Evolutionary conservation across 1,140 invertebrate species (phyloP), one percentile per base, ranked within the genome.

Genomic region (Bombus affinis): DNA sequence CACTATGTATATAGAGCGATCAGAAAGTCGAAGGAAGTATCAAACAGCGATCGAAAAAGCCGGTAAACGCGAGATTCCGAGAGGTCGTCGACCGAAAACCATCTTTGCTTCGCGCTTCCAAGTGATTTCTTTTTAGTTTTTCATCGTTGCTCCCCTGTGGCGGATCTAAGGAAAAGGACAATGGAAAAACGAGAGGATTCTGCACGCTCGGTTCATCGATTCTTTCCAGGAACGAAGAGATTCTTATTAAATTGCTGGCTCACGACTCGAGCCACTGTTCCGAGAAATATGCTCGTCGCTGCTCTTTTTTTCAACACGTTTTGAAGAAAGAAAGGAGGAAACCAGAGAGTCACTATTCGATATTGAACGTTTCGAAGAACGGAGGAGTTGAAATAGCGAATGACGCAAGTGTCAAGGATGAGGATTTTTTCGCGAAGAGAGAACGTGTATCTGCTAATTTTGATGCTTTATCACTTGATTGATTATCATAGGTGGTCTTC

Each of bases 171-270:
- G 32, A 6, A 18, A 32, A 66, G n/a, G 47, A 53, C 47, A 53
- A 53, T 53, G 47, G 47, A 66, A 66, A 66, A 66, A 32, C 65
- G 28, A 13, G 15, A 32, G 65, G 65, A 18, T 32, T 66, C 65
- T 66, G 65, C 65, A 66, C 65, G 65, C 65, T 66, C 15, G n/a
- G 65, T 32, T 32, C n/a, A 32, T 32, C 65, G 65, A 66, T 66
- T 66, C 65, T 66, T 66, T 66, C 65, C 65, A 66, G n/a, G 65
- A 66, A 66, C 13, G n/a, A 66, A 66, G 65, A 35, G 65, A 66
- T 32, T 66, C 65, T 66, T 66, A 66, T 66, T 66, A 66, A 66
- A 66, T 32, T 66, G 65, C 65, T 66, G 65, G 65, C 32, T 66
- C 65, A 66, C 65, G 65, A 66, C n/a, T 66, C 13, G 65, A 15